A percentile compares a stretch with the other conserved stretches of the same genome.
phyloP scores from a whole-genome alignment of 2,113 vertebrate genomes.

The Coptodon bakossiorum region DNA sequence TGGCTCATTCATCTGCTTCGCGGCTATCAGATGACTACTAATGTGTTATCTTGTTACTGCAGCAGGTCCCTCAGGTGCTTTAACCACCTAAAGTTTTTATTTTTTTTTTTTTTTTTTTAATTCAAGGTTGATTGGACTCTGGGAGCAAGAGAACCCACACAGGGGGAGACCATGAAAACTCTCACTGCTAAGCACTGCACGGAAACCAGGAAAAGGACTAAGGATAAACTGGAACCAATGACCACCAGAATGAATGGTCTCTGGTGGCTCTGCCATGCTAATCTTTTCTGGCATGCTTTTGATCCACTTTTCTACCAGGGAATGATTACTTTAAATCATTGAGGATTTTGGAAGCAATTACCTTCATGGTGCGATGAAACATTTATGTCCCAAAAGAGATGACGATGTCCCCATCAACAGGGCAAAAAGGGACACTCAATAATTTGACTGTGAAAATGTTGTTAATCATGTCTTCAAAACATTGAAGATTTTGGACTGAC shows the following conservation, averaged over 20 bases:
- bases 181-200: background rate
- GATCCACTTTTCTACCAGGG: background rate
- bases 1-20: background rate
- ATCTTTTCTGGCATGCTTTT: background rate
- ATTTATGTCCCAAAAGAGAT: background rate
- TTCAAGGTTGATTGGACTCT: background rate
- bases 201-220: background rate
- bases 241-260: background rate
- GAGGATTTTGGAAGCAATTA: background rate
- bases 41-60: background rate
- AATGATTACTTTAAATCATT: background rate
- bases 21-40: background rate
- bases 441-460: background rate
- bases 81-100: background rate
- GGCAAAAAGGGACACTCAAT: background rate
- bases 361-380: background rate
- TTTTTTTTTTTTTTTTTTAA: background rate
- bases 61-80: background rate
- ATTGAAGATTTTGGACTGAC: background rate
- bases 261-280: background rate
- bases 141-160: background rate
- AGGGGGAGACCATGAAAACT: background rate
- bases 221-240: background rate
- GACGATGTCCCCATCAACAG: background rate
- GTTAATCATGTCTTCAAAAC: background rate